Percentiles rank a stretch among this genome's conserved stretches.
Conservation (phyloP, 1,140 invertebrate species). For the Conus betulinus region DNA sequence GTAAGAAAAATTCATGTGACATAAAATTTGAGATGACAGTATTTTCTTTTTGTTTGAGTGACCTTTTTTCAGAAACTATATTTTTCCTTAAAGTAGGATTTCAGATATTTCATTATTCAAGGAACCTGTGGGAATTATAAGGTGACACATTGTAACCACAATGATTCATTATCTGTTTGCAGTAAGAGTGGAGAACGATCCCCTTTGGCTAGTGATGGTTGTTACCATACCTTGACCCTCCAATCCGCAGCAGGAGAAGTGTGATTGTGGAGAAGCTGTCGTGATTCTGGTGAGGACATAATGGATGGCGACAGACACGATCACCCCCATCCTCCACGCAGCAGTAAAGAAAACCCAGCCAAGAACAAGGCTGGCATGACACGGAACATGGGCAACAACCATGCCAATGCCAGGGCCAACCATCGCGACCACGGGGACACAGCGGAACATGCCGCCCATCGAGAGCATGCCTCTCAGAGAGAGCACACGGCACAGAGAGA, state of each 20-base stretch:
- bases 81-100: too few relatives aligned
- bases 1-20: too few relatives aligned
- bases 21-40: too few relatives aligned
- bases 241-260: background rate
- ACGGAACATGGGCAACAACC: conserved; percentile 13
- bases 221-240: background rate
- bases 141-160: too few relatives aligned
- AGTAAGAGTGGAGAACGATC: background rate
- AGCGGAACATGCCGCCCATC: conserved; percentile 2
- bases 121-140: too few relatives aligned
- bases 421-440: conserved; percentile 11
- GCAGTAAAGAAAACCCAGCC: conserved; percentile 33
- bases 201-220: background rate
- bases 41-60: too few relatives aligned
- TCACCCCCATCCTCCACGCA: conserved; percentile 19
- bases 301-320: conserved; percentile 39
- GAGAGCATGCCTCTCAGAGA: background rate
- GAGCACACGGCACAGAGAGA: background rate
- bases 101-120: too few relatives aligned
- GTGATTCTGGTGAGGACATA: conserved; percentile 3
- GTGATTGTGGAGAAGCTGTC: background rate
- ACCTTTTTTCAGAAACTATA: too few relatives aligned
- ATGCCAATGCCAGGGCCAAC: conserved; percentile 33
- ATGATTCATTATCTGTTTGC: background rate
- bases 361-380: conserved; percentile 38